Evolutionary conservation across 2,888 invertebrate species (phyloP), one percentile per base, ranked within the genome.

Genomic region (Bellardia bayeri): DNA sequence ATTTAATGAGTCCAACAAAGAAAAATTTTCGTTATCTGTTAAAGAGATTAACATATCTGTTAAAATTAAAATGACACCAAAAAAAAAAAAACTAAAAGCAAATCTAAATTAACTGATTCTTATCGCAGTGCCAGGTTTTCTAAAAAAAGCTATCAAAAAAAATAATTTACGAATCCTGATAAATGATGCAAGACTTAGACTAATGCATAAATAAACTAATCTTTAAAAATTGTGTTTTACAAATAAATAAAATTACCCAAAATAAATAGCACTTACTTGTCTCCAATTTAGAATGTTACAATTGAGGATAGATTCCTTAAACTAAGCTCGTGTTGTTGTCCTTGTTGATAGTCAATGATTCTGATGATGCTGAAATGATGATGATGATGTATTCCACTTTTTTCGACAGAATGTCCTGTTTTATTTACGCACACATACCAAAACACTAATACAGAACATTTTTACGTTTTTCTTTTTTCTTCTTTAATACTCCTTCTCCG

Each of bases 341-440:
- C 33, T 14, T 68, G 68, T 30, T 68, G 42, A 42, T 66, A 33
- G 66, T 33, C 16, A 8, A 42, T 14, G 51, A 14, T 42, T 37
- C 11, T 9, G 61, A 51, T 66, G 40, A 75, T 68, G 75, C 23
- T 82, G 30, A 58, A 45, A 64, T 66, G 40, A 40, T 54, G 74
- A 66, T 51, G 69, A 61, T 69, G 76, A 56, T 71, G 76, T 71
- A 76, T 76, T 71, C 54, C 76, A 69, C 76, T 76, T 76, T 78
- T 61, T 68, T 54, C 23, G 42, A 54, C 33, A 64, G 76, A 63
- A 56, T 83, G 76, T 83, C 82, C 82, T 82, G 61, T 37, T 82
- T 74, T 56, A 54, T 63, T 69, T 63, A 71, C 63, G 54, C 63
- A 76, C 58, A 83, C 83, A 69, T 42, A 42, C 42, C 66, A 66